Conservation (phyloP, 92 coral and sea anemone genomes). For the Paragorgia papillata region DNA sequence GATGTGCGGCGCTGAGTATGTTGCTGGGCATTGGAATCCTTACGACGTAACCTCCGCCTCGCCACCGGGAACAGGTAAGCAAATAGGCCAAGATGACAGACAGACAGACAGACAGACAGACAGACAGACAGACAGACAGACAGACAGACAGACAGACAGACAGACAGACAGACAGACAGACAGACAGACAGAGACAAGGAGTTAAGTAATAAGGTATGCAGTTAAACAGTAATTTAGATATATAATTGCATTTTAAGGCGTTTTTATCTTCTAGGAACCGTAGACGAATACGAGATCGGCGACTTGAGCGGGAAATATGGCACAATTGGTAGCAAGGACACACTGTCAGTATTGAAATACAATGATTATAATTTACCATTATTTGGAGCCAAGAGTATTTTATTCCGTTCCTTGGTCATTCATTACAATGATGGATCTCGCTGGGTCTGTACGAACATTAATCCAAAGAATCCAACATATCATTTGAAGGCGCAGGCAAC, state of each 20-base stretch:
- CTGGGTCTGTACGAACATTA: slow-evolving; percentile 88
- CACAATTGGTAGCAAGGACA: slow-evolving; percentile 54
- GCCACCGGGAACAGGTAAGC: slow-evolving; percentile 75
- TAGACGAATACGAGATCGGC: slow-evolving; percentile 90
- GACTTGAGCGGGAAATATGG: slow-evolving; percentile 93
- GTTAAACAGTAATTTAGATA: no score
- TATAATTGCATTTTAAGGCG: no score
- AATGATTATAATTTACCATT: slow-evolving; percentile 83
- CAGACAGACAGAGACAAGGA: no score
- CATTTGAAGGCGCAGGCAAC: slow-evolving; percentile 54
- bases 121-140: no score
- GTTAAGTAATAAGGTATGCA: no score
- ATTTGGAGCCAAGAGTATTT: slow-evolving; percentile 82
- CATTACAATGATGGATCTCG: slow-evolving; percentile 71
- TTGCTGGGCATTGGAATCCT: slow-evolving; percentile 90
- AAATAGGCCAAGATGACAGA: no score
- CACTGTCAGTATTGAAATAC: slow-evolving; percentile 41
- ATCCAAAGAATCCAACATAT: slow-evolving; percentile 45
- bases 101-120: no score
- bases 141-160: no score
- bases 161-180: no score
- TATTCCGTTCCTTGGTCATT: slow-evolving; percentile 86
- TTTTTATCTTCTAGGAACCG: slow-evolving; percentile 68
- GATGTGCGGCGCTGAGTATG: slow-evolving; percentile 61
- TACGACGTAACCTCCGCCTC: slow-evolving; percentile 61